Evolutionary conservation across 2,113 vertebrate species (phyloP).

Genomic region (Bambusicola thoracicus): DNA sequence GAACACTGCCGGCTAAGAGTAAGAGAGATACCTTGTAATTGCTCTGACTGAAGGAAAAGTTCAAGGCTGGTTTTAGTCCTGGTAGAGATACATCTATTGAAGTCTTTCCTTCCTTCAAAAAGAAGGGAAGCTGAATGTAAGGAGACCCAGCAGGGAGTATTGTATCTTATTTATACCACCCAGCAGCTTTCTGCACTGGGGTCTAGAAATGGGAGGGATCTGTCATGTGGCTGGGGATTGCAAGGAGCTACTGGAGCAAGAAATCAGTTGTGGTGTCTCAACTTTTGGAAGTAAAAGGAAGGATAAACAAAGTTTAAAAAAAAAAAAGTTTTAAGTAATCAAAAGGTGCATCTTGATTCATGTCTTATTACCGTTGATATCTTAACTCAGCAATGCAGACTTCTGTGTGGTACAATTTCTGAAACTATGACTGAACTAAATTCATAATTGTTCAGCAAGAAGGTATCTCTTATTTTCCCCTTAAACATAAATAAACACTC

Average conservation of each 20-base stretch:
- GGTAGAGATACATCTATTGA: background rate
- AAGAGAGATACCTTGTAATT: background rate
- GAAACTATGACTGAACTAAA: background rate
- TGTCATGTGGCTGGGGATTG: background rate
- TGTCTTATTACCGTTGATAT: background rate
- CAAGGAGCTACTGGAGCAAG: background rate
- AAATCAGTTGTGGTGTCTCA: background rate
- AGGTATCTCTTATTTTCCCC: background rate
- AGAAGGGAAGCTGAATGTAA: background rate
- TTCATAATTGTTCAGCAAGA: constrained; percentile 7
- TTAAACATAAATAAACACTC: background rate
- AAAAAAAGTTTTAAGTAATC: background rate
- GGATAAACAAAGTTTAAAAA: background rate
- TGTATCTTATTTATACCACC: background rate
- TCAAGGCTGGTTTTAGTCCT: background rate
- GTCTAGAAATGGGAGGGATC: background rate
- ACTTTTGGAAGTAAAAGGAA: background rate
- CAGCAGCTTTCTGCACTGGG: background rate
- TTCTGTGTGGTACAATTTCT: background rate
- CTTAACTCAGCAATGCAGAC: background rate
- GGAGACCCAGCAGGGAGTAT: background rate
- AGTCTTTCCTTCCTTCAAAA: background rate
- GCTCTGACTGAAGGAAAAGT: background rate
- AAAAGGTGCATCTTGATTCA: background rate
- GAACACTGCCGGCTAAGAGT: background rate